These are phyloP conservation scores for Archilochus colubris DNA, from an alignment of 2,113 vertebrate genomes.

Conservation along the genomic window DNA sequence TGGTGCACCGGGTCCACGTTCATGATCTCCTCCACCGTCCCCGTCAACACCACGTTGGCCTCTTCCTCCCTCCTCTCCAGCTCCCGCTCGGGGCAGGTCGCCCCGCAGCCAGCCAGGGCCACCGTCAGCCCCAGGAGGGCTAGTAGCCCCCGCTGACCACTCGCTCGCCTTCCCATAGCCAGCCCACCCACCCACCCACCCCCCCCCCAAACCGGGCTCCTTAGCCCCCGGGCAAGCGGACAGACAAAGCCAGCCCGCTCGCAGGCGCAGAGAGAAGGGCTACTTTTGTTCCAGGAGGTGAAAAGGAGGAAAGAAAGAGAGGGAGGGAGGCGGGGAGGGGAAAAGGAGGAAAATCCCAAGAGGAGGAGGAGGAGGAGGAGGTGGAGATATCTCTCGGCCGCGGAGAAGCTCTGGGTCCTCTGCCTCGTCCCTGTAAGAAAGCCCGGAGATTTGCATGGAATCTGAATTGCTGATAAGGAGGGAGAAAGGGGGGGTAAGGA, in stretches of 20 bases:
- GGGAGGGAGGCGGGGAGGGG: background rate
- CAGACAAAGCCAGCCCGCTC: conserved; percentile 36
- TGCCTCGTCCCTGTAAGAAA: conserved; percentile 53
- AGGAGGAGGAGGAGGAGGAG: conserved; percentile 11
- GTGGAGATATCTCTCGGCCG: background rate
- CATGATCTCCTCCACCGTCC: conserved; percentile 96
- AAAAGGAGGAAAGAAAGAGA: conserved; percentile 16
- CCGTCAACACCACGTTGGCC: conserved; percentile 93
- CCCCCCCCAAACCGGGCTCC: background rate
- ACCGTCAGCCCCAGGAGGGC: conserved; percentile 69
- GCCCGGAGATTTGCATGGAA: conserved; percentile 83
- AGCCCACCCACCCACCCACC: background rate
- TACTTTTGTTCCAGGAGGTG: conserved; percentile 52
- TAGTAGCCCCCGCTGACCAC: conserved; percentile 64
- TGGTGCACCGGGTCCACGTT: conserved; percentile 97
- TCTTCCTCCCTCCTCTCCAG: conserved; percentile 92
- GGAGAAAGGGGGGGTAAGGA: conserved; percentile 4
- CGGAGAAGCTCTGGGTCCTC: background rate
- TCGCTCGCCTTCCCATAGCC: conserved; percentile 22
- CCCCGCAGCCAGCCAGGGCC: conserved; percentile 56
- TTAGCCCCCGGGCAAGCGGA: background rate
- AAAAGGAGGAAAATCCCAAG: conserved; percentile 42
- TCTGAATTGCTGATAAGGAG: conserved; percentile 88
- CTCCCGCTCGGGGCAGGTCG: conserved; percentile 85
- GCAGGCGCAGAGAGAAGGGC: conserved; percentile 25